Base-by-base conservation (phyloP, 2,888 invertebrate genomes). In the Drosophila colorata region DNA sequence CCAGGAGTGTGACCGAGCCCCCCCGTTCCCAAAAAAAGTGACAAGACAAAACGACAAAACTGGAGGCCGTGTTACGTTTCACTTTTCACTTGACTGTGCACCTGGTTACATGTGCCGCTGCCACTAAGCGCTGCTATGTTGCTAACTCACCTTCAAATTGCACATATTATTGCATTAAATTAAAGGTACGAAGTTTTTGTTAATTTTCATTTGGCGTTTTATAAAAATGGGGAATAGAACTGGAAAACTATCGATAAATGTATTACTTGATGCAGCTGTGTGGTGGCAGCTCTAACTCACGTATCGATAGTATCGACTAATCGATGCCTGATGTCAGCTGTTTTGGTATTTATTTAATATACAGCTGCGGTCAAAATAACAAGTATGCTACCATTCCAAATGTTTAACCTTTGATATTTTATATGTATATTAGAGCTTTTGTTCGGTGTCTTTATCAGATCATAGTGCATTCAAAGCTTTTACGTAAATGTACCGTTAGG, bases 141-240 rank as follows among this genome's bases (percentile, higher is more conserved):
- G 40, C 28, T 59, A 70, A 89, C 90, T 85, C 90, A 90, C 90
- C 90, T 90, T 90, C 90, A 90, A 89, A 87, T 90, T 90, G 90
- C 83, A 90, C 90, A 90, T 90, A 90, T 90, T 90, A 90, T 81
- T 90, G 81, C 84, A 88, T 87, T 87, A 76, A 80, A 80, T 88
- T 87, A 76, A 78, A 82, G 80, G 79, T 87, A 79, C 75, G 68
- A 85, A 86, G 75, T 80, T 79, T 83, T 74, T 82, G 75, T 81
- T 83, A 81, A 78, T 80, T 85, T 79, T 87, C 76, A 81, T 83
- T 80, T 80, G 80, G 78, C 57, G 74, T 58, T 82, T 82, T 71
- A 64, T 61, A 71, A 74, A 76, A 76, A 78, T 78, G 76, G 78
- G 83, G 80, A 80, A 76, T 70, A 67, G 61, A 78, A 63, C 78